Evolutionary conservation across 2,797 vertebrate species (phyloP), one percentile per base, ranked within the genome.

Genomic region (Adelosebastes latens): DNA sequence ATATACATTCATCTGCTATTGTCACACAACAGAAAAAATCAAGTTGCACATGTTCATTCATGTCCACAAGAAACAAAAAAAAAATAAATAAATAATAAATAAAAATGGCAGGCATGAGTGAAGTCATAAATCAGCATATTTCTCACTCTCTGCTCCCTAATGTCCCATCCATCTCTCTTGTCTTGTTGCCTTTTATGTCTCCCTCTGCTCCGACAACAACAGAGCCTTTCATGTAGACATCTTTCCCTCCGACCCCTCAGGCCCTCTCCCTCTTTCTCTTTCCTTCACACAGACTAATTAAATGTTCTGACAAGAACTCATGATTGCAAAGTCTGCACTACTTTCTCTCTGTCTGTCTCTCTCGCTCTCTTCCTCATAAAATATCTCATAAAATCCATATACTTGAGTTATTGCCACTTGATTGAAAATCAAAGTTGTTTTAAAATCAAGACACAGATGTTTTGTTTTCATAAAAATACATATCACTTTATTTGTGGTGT

Each of bases 201-300:
- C 62, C 75, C 87, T 93, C 88, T 85, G 81, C 63, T 68, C 78
- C 31, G 91, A 88, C 90, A 93, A 95, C 95, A 96, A 95, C 92
- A 81, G 91, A 77, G 79, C 85, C 95, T 96, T 96, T 96, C 94
- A 96, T 95, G 92, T 89, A 52, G 75, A 83, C 91, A 85, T 94
- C 93, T 92, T 88, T 84, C 87, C 88, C 89, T 88, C 86, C 13
- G 62, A 79, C 75, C 93, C 94, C 94, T 93, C 85, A 49, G 93
- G 92, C 94, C 71, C 68, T 88, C 88, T 82, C 81, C 79, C 81
- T 89, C 89, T 82, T 81, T 87, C 84, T 85, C 75, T 82, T 84
- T 90, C 77, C 42, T 89, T 93, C 92, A 91, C 89, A 90, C 89
- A 75, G 83, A 75, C 90, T 94, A 94, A 95, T 94, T 94, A 93